These are phyloP conservation scores for Onychomys torridus DNA, from an alignment of 2,797 vertebrate species.

Conservation along the genomic window DNA sequence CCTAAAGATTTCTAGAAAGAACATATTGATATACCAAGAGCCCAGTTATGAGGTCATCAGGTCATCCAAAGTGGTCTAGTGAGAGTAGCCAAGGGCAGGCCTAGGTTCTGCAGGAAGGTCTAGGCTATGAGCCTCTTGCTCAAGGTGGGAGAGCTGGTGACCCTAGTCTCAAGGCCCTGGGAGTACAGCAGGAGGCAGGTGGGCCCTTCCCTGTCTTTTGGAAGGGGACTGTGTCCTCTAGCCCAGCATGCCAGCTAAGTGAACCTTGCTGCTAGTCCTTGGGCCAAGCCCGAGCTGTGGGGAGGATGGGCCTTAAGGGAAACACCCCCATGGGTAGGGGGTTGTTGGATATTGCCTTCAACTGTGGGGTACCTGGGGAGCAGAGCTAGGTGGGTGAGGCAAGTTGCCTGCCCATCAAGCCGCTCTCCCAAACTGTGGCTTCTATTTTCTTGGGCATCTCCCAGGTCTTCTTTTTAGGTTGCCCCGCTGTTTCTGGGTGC, in stretches of 20 bases:
- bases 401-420: background rate
- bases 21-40: fast-evolving
- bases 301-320: background rate
- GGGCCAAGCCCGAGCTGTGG: background rate
- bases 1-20: background rate
- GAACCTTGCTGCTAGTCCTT: background rate
- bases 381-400: background rate
- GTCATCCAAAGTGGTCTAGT: background rate
- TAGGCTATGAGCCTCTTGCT: background rate
- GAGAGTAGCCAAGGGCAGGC: background rate
- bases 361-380: background rate
- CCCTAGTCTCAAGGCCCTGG: background rate
- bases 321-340: background rate
- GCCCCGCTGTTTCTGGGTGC: no score
- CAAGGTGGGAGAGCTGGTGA: background rate
- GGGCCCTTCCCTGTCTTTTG: background rate
- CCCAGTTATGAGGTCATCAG: background rate
- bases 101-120: background rate
- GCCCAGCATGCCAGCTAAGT: background rate
- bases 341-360: background rate
- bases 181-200: no score
- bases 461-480: background rate
- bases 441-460: background rate
- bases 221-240: background rate
- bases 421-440: background rate